These are phyloP conservation scores for Hestina assimilis DNA, from an alignment of 1,140 invertebrate species.

Conservation along the genomic window DNA sequence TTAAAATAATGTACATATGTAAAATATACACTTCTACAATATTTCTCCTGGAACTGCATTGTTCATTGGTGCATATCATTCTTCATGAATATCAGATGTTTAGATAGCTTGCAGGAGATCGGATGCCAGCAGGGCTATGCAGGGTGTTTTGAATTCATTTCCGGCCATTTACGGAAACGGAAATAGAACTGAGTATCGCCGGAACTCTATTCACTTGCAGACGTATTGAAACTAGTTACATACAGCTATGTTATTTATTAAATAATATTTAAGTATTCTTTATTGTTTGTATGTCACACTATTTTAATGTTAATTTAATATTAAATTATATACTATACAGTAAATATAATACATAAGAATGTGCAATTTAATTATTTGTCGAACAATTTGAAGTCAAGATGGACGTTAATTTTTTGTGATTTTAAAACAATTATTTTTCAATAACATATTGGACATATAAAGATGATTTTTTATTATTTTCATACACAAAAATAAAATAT, in stretches of 20 bases:
- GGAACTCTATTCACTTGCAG: slow-evolving; percentile 48
- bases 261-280: neutral
- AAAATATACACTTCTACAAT: neutral
- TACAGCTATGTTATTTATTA: neutral
- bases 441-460: too few species aligned
- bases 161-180: slow-evolving; percentile 59
- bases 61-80: slow-evolving; percentile 20
- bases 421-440: too few species aligned
- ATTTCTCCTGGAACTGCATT: slow-evolving; percentile 7
- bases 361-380: too few species aligned
- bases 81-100: slow-evolving; percentile 31
- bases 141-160: slow-evolving; percentile 70
- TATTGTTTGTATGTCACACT: too few species aligned
- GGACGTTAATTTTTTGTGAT: too few species aligned
- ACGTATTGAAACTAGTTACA: slow-evolving; percentile 29
- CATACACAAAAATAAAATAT: too few species aligned
- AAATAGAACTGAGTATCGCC: slow-evolving; percentile 59
- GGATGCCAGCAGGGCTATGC: slow-evolving; percentile 34
- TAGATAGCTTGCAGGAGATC: slow-evolving; percentile 27
- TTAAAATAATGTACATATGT: too few species aligned
- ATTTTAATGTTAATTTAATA: too few species aligned
- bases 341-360: too few species aligned
- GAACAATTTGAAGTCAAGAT: too few species aligned
- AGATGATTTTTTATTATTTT: too few species aligned
- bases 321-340: too few species aligned